Evolutionary conservation across 2,113 vertebrate species (phyloP).

Genomic region (Nycticryphes semicollaris): DNA sequence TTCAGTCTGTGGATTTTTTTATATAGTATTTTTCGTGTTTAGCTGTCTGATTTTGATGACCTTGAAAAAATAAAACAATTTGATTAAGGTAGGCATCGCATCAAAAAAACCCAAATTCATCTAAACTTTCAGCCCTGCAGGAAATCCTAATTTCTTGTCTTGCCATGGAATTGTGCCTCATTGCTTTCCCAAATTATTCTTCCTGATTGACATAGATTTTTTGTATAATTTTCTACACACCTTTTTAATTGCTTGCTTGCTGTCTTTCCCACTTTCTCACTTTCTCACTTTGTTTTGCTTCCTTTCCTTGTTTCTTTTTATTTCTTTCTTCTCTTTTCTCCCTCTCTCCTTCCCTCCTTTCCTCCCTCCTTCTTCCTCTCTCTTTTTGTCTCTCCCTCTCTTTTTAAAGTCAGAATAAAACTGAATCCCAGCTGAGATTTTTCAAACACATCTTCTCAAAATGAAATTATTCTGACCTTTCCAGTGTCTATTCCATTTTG

Average conservation of each 20-base stretch:
- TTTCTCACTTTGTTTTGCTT: neutral
- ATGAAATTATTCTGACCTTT: neutral
- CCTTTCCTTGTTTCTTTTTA: neutral
- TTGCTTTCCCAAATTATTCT: neutral
- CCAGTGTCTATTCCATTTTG: neutral
- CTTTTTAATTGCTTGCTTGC: neutral
- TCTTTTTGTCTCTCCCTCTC: neutral
- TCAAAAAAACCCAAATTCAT: neutral
- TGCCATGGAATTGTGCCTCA: neutral
- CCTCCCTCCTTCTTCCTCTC: too few species aligned
- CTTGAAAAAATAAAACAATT: neutral
- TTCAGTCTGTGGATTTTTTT: neutral
- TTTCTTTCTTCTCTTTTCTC: neutral
- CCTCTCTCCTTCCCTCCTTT: neutral
- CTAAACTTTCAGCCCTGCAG: rapidly evolving
- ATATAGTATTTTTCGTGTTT: neutral
- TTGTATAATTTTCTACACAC: neutral
- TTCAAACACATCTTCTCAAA: neutral
- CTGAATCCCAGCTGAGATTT: neutral
- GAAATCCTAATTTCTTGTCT: neutral
- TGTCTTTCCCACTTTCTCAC: neutral
- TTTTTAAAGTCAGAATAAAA: neutral
- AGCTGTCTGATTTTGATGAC: neutral
- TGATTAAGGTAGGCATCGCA: neutral
- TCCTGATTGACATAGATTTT: neutral